Base-by-base conservation (phyloP, 2,888 invertebrate species). In the Campopleginae sp. region DNA sequence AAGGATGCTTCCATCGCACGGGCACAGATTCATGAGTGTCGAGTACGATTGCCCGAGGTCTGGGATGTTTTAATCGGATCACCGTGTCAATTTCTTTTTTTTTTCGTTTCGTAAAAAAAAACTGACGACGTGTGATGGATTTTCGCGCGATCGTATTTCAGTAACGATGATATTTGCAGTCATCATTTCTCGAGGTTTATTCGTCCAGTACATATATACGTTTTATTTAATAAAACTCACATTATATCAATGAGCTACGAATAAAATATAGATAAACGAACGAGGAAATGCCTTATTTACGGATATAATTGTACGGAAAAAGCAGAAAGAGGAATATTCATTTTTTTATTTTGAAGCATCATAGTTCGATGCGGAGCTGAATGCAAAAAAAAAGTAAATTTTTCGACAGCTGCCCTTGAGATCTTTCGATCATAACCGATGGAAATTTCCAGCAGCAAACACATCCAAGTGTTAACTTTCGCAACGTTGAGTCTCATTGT, bases 191-290 rank as follows among this genome's bases (percentile, higher is more conserved):
- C 23, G 27, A 46, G 46, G 68, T 68, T 46, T n/a, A 68, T 42
- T 44, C n/a, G 42, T 66, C 74, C 38, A 58, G 68, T 75, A 46
- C 51, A 42, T 46, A 42, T 46, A 75, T 17, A 44, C 54, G 54
- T 75, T 75, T 81, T 75, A 75, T 81, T 81, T 23, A 61, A 81
- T 68, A 66, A 58, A 75, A 68, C 68, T 58, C 42, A 75, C 42
- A 63, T 63, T 33, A 71, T 79, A 68, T 81, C 75, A 58, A n/a
- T n/a, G n/a, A 81, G 58, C 44, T n/a, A 66, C 33, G 68, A 58
- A 75, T 66, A 74, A 81, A 75, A 61, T 75, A 68, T 68, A 75
- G 54, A 42, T 65, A 38, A 68, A 46, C 54, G 75, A 23, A 38
- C 23, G 12, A 27, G 14, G 58, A 27, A 58, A 27, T 27, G 27